phyloP scores from a whole-genome alignment of 2,888 invertebrate species.

The Apotomis betuletana region DNA sequence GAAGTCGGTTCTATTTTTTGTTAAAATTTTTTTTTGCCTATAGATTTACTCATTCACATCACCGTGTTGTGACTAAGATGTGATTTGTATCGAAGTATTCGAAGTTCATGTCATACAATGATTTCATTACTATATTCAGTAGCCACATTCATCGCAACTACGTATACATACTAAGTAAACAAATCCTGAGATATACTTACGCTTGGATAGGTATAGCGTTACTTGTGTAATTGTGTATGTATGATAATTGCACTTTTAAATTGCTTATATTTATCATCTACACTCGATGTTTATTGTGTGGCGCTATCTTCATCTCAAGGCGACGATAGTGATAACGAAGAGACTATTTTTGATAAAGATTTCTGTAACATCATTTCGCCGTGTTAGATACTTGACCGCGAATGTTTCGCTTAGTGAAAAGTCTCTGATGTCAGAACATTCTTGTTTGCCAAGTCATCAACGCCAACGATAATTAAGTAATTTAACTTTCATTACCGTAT shows the following conservation, averaged over 20 bases:
- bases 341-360: constrained; percentile 28
- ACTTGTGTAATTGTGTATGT: too few relatives aligned
- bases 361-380: not conserved
- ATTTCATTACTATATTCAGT: constrained; percentile 41
- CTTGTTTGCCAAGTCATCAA: constrained; percentile 23
- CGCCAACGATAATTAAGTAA: constrained; percentile 12
- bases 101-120: constrained; percentile 22
- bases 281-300: constrained; percentile 32
- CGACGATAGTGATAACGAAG: constrained; percentile 19
- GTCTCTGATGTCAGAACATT: constrained; percentile 21
- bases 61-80: constrained; percentile 23
- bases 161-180: constrained; percentile 16
- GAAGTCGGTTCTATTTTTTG: too few relatives aligned
- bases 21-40: too few relatives aligned
- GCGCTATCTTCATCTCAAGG: constrained; percentile 35
- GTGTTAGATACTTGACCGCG: constrained; percentile 2
- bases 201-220: not conserved
- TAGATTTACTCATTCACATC: not conserved
- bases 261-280: constrained; percentile 29
- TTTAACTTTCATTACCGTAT: constrained; percentile 21
- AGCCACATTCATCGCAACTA: constrained; percentile 21
- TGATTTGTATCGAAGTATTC: constrained; percentile 13
- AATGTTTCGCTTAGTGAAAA: constrained; percentile 7
- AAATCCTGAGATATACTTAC: constrained; percentile 3
- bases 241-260: constrained; percentile 32